Conservation (phyloP, 2,113 vertebrate genomes). For the Lutjanus erythropterus region DNA sequence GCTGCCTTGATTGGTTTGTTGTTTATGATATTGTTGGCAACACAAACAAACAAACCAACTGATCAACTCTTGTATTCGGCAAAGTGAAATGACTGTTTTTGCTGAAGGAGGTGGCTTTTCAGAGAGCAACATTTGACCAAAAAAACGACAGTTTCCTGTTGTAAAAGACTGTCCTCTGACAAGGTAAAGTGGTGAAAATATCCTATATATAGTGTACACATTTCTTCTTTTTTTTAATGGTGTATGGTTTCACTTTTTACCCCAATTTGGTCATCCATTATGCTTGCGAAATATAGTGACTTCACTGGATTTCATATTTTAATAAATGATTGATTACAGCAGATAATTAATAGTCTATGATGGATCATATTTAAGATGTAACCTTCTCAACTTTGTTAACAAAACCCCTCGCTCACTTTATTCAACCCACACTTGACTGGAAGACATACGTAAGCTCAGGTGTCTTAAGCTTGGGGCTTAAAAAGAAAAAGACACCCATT, state of each 20-base stretch:
- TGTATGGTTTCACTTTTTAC: background rate
- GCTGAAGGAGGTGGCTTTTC: no score
- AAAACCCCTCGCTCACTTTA: background rate
- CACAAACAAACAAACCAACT: no score
- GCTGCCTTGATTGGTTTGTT: no score
- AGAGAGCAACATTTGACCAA: no score
- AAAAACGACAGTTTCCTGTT: no score
- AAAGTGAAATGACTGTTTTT: no score
- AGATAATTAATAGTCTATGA: background rate
- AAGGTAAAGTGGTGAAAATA: background rate
- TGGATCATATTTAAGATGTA: background rate
- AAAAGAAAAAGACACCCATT: constrained; percentile 13
- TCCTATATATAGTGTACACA: no score
- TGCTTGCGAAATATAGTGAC: background rate
- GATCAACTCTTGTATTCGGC: no score
- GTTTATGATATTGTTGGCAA: no score
- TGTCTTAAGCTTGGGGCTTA: constrained; percentile 7
- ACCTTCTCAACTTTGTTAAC: background rate
- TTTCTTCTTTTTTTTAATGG: background rate
- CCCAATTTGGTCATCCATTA: background rate
- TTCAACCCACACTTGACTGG: background rate
- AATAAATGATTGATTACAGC: background rate
- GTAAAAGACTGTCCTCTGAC: no score
- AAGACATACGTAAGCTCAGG: constrained; percentile 23
- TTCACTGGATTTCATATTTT: background rate